Conservation (phyloP, 2,797 vertebrate species). For the Vespertilio murinus region DNA sequence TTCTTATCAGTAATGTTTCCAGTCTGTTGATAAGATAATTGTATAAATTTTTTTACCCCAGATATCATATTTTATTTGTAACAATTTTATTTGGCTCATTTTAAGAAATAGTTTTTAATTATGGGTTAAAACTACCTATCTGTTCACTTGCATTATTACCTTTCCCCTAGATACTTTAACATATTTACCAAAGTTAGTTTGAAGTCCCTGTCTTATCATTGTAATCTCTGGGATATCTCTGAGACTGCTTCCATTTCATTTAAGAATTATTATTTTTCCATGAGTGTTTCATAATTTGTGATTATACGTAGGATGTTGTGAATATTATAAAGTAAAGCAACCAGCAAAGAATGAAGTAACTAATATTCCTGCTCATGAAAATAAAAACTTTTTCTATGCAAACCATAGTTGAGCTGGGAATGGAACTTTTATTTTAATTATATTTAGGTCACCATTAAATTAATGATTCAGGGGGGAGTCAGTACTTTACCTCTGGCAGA, state of each 20-base stretch:
- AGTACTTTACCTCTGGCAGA: background rate
- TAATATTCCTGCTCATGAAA: background rate
- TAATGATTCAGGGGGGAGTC: constrained; percentile 42
- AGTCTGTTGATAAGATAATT: background rate
- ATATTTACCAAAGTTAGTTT: background rate
- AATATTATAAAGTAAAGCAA: background rate
- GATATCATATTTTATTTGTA: constrained; percentile 27
- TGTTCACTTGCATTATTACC: background rate
- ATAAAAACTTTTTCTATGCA: background rate
- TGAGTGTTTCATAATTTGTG: constrained; percentile 24
- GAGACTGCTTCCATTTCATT: background rate
- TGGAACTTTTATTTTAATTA: constrained; percentile 51
- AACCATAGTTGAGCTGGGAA: background rate
- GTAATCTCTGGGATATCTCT: background rate
- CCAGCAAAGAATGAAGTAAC: background rate
- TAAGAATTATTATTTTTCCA: background rate
- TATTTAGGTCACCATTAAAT: constrained; percentile 4
- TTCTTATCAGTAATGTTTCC: background rate
- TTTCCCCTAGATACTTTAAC: background rate
- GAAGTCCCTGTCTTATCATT: background rate
- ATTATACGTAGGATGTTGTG: background rate
- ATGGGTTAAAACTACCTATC: background rate
- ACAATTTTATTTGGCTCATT: background rate
- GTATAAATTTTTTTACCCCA: background rate
- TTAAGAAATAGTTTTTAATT: background rate